These are phyloP conservation scores for Ciconia boyciana DNA, from an alignment of 2,113 vertebrate genomes.

Conservation along the genomic window DNA sequence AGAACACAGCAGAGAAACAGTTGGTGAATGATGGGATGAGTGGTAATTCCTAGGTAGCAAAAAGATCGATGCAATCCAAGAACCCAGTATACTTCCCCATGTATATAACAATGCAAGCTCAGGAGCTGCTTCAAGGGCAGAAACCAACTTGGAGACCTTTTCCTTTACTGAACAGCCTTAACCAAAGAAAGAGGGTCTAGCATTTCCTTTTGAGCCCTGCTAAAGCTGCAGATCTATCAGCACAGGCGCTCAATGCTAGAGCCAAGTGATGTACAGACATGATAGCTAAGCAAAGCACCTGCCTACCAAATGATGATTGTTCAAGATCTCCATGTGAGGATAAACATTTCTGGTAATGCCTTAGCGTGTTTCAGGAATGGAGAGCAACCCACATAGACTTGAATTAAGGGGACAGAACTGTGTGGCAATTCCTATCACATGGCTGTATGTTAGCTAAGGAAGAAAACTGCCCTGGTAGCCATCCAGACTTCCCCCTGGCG, in stretches of 20 bases:
- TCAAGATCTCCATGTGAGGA: background rate
- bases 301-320: background rate
- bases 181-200: background rate
- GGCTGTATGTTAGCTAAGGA: background rate
- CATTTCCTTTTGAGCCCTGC: background rate
- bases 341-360: background rate
- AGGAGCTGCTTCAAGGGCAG: background rate
- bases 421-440: background rate
- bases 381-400: background rate
- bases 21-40: background rate
- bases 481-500: background rate
- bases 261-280: background rate
- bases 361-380: background rate
- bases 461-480: background rate
- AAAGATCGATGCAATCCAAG: background rate
- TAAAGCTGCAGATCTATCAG: background rate
- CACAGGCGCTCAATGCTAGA: background rate
- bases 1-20: constrained; percentile 1
- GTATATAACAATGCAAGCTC: background rate
- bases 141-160: background rate
- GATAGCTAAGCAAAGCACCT: background rate
- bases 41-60: constrained; percentile 11
- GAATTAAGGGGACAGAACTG: background rate
- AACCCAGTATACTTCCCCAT: background rate
- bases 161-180: background rate